Evolutionary conservation across 2,888 invertebrate genomes (phyloP), one percentile per base, ranked within the genome.

Genomic region (Scaptomyza parva): DNA sequence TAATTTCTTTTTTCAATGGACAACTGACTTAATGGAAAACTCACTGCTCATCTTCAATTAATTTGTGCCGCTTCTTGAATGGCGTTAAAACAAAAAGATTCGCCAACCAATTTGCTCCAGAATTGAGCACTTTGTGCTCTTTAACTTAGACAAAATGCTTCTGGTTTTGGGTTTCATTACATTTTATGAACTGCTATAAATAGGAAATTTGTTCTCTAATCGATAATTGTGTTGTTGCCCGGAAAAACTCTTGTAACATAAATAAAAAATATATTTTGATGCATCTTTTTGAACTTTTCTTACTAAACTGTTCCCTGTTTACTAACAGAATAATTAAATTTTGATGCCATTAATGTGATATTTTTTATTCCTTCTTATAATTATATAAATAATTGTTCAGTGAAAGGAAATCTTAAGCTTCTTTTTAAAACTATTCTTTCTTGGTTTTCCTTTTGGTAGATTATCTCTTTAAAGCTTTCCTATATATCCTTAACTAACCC

Each of bases 1-100:
- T 75, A 78, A 78, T 81, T 78, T 75, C 69, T 72, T 41, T 64
- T 47, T 55, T 51, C 52, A 63, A 60, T 61, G 54, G 59, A 22
- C n/a, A n/a, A n/a, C n/a, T n/a, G n/a, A n/a, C n/a, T n/a, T n/a
- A n/a, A n/a, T n/a, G n/a, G n/a, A 30, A 44, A 43, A 40, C 43
- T 48, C 43, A 50, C 12, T 44, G 41, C 37, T 30, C 58, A 53
- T 50, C 55, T 74, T 59, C 62, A 74, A 74, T 74, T 70, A 74
- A 70, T 74, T 59, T 69, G 33, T 50, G 54, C 41, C 50, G 51
- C 37, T 45, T 41, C 17, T 61, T 52, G 30, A 18, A 47, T 17
- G 28, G 22, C 28, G 37, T 28, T 18, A 30, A 45, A 45, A 40
- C 30, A 64, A 43, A 48, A 41, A 41, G 50, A 55, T 43, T 22